A percentile compares a stretch with the other conserved stretches of the same genome.
These are phyloP conservation scores for Benthochromis sp. DNA, from an alignment of 2,113 vertebrate genomes.

Conservation along the genomic window DNA sequence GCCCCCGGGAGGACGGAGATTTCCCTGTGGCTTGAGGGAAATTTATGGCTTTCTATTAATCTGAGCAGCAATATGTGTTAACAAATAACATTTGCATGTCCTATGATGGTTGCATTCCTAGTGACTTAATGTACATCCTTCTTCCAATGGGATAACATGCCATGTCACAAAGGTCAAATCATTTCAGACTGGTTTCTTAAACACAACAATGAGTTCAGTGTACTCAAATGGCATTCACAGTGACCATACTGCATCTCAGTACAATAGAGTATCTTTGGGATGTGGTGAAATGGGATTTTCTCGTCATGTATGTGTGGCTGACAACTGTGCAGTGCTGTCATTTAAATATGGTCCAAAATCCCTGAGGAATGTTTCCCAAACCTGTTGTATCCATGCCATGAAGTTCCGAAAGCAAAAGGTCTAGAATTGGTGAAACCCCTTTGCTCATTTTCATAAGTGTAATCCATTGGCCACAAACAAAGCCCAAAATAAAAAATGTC, in stretches of 20 bases:
- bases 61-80: background rate
- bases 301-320: background rate
- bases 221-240: background rate
- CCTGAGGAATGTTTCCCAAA: background rate
- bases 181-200: background rate
- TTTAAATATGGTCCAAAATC: background rate
- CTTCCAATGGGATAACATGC: background rate
- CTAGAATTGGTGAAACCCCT: background rate
- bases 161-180: background rate
- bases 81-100: background rate
- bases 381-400: background rate
- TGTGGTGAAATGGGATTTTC: background rate
- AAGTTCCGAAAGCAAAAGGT: background rate
- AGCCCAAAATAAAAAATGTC: background rate
- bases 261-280: accelerated
- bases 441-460: background rate
- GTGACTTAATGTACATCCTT: background rate
- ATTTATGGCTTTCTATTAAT: background rate
- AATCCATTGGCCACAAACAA: background rate
- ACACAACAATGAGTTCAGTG: background rate
- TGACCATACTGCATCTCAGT: accelerated
- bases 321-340: background rate
- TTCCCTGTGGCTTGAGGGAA: background rate
- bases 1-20: background rate
- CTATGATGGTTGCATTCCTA: background rate